Evolutionary conservation across 2,113 vertebrate genomes (phyloP).

Genomic region (Anser cygnoides): DNA sequence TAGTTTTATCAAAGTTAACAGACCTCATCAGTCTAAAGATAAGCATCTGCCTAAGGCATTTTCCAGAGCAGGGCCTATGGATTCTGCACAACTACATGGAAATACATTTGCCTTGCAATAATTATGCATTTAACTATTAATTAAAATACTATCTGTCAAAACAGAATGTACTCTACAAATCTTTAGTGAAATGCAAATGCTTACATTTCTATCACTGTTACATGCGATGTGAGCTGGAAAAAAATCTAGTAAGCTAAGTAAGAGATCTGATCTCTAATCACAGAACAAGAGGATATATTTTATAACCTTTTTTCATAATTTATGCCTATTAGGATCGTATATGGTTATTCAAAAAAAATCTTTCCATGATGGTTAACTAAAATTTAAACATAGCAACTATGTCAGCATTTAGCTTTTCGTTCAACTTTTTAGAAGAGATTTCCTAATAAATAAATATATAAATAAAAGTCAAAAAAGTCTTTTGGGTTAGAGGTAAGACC

Average conservation of each 20-base stretch:
- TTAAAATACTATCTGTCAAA: neutral
- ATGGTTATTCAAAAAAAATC: neutral
- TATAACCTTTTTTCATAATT: neutral
- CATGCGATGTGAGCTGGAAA: neutral
- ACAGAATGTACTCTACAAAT: neutral
- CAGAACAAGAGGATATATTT: neutral
- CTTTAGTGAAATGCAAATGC: neutral
- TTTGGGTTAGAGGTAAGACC: neutral
- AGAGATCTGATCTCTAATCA: neutral
- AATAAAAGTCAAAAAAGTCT: neutral
- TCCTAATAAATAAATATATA: too few relatives aligned
- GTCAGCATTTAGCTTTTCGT: neutral
- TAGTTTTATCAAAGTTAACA: conserved; percentile 47
- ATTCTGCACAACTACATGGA: neutral
- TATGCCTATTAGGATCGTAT: neutral
- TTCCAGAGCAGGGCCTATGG: neutral
- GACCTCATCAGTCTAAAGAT: conserved; percentile 44
- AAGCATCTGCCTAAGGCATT: conserved; percentile 46
- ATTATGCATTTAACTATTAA: neutral
- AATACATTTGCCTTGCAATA: neutral
- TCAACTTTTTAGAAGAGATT: neutral
- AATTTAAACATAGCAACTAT: neutral
- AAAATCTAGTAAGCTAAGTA: neutral
- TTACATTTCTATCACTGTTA: neutral
- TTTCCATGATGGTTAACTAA: neutral